phyloP scores from a whole-genome alignment of 37 sponge, comb jelly and placozoan genomes.

The Spongilla lacustris region DNA sequence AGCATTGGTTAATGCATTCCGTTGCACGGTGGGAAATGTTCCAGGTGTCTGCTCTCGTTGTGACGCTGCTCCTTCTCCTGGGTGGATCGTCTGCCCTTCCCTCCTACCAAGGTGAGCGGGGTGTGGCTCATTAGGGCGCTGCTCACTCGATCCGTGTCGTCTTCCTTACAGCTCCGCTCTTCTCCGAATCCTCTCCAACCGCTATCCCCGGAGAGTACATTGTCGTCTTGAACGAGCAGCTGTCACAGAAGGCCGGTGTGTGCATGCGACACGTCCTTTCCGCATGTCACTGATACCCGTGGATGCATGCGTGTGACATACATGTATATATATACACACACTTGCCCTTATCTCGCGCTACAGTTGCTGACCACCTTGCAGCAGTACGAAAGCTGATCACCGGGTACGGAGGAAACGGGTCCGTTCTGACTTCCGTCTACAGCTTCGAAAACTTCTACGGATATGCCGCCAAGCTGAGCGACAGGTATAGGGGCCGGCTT shows the following conservation, averaged over 20 bases:
- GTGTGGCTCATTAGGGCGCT: no score
- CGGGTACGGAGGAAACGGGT: slow-evolving; percentile 15
- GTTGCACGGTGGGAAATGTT: no score
- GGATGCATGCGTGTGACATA: no score
- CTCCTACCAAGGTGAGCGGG: no score
- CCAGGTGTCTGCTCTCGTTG: no score
- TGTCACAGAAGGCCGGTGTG: slow-evolving; percentile 10
- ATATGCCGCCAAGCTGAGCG: slow-evolving; percentile 32
- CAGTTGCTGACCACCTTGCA: slow-evolving; percentile 16
- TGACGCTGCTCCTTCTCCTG: no score
- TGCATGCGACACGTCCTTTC: no score
- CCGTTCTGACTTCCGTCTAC: slow-evolving; percentile 10
- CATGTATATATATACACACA: background rate
- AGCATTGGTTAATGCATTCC: no score
- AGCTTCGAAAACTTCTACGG: slow-evolving; percentile 26
- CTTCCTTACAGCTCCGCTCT: slow-evolving; percentile 62
- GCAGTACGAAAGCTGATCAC: slow-evolving; percentile 6
- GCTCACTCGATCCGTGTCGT: no score
- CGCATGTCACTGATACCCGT: no score
- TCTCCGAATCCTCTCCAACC: slow-evolving; percentile 8
- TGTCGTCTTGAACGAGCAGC: slow-evolving; percentile 17
- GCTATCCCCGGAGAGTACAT: slow-evolving; percentile 50
- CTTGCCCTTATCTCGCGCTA: no score
- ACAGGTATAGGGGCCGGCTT: slow-evolving; percentile 25
- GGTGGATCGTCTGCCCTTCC: no score